Evolutionary conservation across 2,888 invertebrate genomes (phyloP), one percentile per base, ranked within the genome.

Genomic region (Eupithecia subumbrata): DNA sequence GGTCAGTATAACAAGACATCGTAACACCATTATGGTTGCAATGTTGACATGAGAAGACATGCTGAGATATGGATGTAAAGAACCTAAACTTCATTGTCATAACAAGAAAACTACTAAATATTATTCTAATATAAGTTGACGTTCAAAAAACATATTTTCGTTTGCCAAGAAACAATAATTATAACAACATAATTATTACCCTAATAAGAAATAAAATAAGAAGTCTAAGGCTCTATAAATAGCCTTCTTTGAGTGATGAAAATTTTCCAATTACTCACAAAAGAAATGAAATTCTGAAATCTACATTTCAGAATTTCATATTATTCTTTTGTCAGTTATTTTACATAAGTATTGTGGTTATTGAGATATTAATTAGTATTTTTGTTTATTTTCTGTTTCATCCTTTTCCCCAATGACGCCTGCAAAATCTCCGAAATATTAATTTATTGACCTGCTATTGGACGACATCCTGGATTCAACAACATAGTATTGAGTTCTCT

Each of bases 1-100:
- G 98, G 98, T 98, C 96, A 95, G 97, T 71, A 71, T 30, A 71
- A 74, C 74, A 76, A 48, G 67, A 73, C 40, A 40, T 22, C 43
- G 40, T 40, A 3, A 40, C 5, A 40, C 8, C 18, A 30, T 16
- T 16, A 30, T 30, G 30, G 30, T 63, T 14, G 16, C 14, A 30
- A 30, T 5, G 63, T 56, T 56, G 22, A 22, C 56, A 56, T 56
- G 16, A 16, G 16, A 12, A 5, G 34, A 34, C 34, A 9, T 0
- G 30, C 5, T 16, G 63, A 30, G 5, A 9, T 56, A 22, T 56
- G 11, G 4, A 22, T n/a, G 52, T n/a, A 3, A 52, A n/a, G 52
- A 18, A 22, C 8, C n/a, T n/a, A 3, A 52, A n/a, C n/a, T n/a
- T 7, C 9, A n/a, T n/a, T 52, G 52, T 3, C n/a, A 4, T 52